A percentile compares a stretch with the other conserved stretches of the same genome.
Conservation (phyloP, 2,888 invertebrate species). For the Chloromyia formosa region DNA sequence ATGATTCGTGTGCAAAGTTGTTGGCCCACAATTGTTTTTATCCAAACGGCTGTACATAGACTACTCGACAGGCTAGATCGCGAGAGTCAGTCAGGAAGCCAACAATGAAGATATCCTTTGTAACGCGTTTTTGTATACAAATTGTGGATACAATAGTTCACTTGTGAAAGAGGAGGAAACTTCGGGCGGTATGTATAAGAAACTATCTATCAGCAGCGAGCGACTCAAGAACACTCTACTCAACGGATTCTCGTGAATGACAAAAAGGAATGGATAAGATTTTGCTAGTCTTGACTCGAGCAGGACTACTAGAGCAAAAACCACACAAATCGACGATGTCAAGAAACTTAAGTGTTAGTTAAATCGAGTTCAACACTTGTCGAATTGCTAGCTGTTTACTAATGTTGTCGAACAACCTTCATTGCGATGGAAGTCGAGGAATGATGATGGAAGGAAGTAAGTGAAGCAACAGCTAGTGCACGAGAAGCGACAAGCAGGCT, state of each 20-base stretch:
- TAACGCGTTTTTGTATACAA: neutral
- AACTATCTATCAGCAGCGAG: neutral
- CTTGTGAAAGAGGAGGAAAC: neutral
- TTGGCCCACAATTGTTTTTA: neutral
- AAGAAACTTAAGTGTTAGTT: slow-evolving; percentile 1
- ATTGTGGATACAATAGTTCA: neutral
- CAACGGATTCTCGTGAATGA: neutral
- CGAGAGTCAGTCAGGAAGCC: neutral
- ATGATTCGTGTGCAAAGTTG: slow-evolving; percentile 29
- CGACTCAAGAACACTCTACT: neutral
- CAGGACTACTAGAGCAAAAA: neutral
- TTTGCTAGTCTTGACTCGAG: neutral
- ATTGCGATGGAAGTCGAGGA: too few relatives aligned
- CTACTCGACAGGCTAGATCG: too few relatives aligned
- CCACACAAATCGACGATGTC: neutral
- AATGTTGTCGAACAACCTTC: neutral
- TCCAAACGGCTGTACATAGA: too few relatives aligned
- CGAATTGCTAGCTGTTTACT: neutral
- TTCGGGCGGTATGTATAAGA: neutral
- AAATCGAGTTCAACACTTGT: neutral
- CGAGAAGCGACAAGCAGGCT: too few relatives aligned
- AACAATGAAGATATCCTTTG: neutral
- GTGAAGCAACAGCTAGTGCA: too few relatives aligned
- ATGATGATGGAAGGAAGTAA: too few relatives aligned
- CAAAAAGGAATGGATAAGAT: too few relatives aligned